Evolutionary conservation across 2,888 invertebrate species (phyloP).

Genomic region (Oligia fasciuncula): DNA sequence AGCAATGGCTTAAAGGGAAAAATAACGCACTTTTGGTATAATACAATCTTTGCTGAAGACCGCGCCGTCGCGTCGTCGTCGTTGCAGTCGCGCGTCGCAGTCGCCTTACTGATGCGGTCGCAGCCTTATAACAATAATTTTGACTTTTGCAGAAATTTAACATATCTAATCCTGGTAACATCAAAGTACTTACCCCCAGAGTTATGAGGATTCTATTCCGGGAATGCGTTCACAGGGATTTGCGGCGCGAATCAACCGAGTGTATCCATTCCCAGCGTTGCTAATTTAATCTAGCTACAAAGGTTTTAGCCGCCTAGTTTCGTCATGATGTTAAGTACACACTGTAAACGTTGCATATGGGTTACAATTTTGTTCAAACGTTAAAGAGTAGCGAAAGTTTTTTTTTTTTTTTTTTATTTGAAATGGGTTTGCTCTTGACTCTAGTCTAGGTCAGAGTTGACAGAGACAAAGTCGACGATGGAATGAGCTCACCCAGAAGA

Average conservation of each 20-base stretch:
- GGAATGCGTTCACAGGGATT: conserved; percentile 43
- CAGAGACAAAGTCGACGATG: too few relatives aligned
- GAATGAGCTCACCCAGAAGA: too few relatives aligned
- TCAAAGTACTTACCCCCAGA: conserved; percentile 5
- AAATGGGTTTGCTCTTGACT: too few relatives aligned
- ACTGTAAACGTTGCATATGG: neutral
- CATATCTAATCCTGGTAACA: conserved; percentile 15
- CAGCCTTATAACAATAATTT: neutral
- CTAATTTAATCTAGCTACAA: conserved; percentile 50
- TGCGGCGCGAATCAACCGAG: conserved; percentile 45
- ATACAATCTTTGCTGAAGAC: neutral
- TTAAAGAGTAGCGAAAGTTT: neutral
- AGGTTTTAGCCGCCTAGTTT: conserved; percentile 39
- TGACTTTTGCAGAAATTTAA: conserved; percentile 8
- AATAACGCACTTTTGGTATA: neutral
- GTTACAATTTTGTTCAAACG: neutral
- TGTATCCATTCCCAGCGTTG: conserved; percentile 42
- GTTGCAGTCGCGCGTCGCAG: neutral
- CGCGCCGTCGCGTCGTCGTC: too few relatives aligned
- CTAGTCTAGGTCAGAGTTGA: too few relatives aligned
- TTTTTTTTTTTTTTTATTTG: too few relatives aligned
- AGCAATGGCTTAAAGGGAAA: neutral
- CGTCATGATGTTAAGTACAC: neutral
- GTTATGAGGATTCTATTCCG: conserved; percentile 29
- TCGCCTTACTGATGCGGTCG: neutral